These are phyloP conservation scores for Cebidichthys violaceus DNA, from an alignment of 2,113 vertebrate genomes.

Conservation along the genomic window DNA sequence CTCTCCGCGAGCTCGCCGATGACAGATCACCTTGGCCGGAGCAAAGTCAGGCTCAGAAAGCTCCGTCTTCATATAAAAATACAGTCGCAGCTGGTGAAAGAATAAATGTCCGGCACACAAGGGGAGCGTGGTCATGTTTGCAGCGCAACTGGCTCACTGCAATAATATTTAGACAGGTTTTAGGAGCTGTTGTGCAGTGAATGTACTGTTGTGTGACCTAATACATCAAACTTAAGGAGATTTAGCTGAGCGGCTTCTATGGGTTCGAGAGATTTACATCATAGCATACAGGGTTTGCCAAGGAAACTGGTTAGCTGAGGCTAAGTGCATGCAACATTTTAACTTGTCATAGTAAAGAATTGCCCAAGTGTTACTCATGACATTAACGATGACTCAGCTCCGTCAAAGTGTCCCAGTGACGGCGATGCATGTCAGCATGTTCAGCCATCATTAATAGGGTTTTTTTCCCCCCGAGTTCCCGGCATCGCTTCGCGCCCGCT, in stretches of 20 bases:
- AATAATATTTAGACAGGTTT: constrained; percentile 2
- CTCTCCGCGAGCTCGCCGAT: constrained; percentile 38
- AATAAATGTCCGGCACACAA: constrained; percentile 8
- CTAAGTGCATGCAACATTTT: not conserved
- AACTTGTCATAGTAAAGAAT: not conserved
- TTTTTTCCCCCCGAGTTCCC: not conserved
- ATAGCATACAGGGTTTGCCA: not conserved
- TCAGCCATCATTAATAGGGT: not conserved
- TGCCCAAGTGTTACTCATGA: not conserved
- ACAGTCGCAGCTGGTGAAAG: constrained; percentile 44
- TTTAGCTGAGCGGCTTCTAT: not conserved
- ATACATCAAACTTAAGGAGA: not conserved
- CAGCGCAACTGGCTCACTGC: not conserved
- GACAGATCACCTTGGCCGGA: constrained; percentile 72
- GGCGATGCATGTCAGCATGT: not conserved
- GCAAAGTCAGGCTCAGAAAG: constrained; percentile 64
- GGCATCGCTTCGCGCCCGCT: not conserved
- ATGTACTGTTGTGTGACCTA: not conserved
- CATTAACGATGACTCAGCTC: not conserved
- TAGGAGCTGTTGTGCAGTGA: not conserved
- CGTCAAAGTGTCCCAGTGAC: not conserved
- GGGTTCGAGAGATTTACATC: not conserved
- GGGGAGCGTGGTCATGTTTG: not conserved
- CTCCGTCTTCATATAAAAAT: constrained; percentile 56
- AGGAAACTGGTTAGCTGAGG: not conserved